These are phyloP conservation scores for Drosophila engyochracea DNA, from an alignment of 2,888 invertebrate genomes.

Conservation along the genomic window DNA sequence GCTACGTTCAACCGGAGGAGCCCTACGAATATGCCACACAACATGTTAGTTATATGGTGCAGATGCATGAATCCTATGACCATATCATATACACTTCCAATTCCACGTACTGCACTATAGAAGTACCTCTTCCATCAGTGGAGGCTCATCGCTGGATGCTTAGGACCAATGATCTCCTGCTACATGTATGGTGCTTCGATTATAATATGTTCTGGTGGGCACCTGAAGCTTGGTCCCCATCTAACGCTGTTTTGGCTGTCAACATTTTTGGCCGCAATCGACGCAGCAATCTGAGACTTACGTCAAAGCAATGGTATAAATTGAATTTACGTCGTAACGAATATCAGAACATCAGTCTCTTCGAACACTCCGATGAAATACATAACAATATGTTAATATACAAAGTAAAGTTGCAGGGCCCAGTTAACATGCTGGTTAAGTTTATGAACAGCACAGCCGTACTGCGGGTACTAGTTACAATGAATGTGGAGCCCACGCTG, in stretches of 20 bases:
- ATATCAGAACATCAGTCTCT: fast-evolving
- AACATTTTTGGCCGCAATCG: conserved; percentile 14
- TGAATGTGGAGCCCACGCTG: conserved; percentile 26
- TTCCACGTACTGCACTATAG: conserved; percentile 1
- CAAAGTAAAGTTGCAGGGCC: conserved; percentile 9
- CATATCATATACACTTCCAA: not conserved
- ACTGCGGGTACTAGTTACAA: conserved; percentile 24
- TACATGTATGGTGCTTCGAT: conserved; percentile 36
- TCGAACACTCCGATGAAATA: conserved; percentile 16
- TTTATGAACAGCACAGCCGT: conserved; percentile 17
- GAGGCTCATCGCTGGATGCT: not conserved
- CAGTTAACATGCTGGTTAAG: conserved; percentile 22
- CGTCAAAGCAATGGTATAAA: not conserved
- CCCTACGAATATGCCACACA: conserved; percentile 4
- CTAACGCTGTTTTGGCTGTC: conserved; percentile 14
- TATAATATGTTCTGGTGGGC: conserved; percentile 42
- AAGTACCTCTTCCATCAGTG: conserved; percentile 3
- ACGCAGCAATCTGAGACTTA: not conserved
- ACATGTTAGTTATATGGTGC: not conserved
- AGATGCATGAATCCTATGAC: conserved; percentile 8
- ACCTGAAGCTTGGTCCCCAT: conserved; percentile 20
- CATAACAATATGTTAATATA: conserved; percentile 22
- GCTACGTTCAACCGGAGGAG: conserved; percentile 20
- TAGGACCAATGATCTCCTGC: conserved; percentile 7
- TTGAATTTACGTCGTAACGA: not conserved